Percentiles rank a stretch among this genome's conserved stretches.
These are phyloP conservation scores for Xenopus tropicalis DNA, from an alignment of 2,113 vertebrate species.

Conservation along the genomic window UCB_Xtro_10.0 CM004448.2:58004501-58005000, in stretches of 20 bases:
- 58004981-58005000: too few species aligned
- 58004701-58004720: background rate
- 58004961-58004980: slow-evolving; percentile 9
- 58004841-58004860: background rate
- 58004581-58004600: background rate
- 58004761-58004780: slow-evolving; percentile 1
- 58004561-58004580: background rate
- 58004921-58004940: background rate
- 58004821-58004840: background rate
- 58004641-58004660: background rate
- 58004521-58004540: background rate
- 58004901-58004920: background rate
- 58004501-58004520: background rate
- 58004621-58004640: background rate
- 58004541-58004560: background rate
- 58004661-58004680: background rate
- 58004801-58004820: background rate
- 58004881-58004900: background rate
- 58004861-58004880: background rate
- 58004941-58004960: background rate
- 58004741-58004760: background rate
- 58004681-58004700: background rate
- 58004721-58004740: background rate
- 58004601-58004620: background rate
- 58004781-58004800: background rate